phyloP scores from a whole-genome alignment of 2,888 invertebrate species.

The Caenorhabditis sinica region DNA sequence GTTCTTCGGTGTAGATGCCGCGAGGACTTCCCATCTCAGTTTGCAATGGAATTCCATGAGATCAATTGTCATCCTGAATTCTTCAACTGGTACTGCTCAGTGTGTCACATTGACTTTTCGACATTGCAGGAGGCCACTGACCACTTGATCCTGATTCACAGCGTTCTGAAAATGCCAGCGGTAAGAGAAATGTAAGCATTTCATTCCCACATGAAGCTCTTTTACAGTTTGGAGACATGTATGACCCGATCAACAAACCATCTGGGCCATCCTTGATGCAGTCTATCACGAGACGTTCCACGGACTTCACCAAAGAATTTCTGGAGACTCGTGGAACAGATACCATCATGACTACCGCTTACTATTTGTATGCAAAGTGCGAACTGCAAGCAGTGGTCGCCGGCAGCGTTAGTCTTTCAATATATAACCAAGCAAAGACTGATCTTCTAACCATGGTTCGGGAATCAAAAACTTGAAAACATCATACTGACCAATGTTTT shows the following conservation, averaged over 20 bases:
- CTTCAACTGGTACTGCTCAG: slow-evolving; percentile 39
- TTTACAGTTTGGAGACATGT: slow-evolving; percentile 25
- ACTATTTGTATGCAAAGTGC: slow-evolving; percentile 39
- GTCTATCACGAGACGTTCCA: slow-evolving; percentile 13
- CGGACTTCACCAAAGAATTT: slow-evolving; percentile 33
- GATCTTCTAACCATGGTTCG: slow-evolving; percentile 19
- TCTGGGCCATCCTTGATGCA: slow-evolving; percentile 20
- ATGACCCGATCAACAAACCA: neutral
- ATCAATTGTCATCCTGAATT: slow-evolving; percentile 23
- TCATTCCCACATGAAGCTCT: neutral
- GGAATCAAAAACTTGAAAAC: neutral
- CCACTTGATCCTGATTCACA: slow-evolving; percentile 41
- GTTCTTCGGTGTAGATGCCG: slow-evolving; percentile 41
- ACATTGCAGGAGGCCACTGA: slow-evolving; percentile 40
- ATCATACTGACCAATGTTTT: neutral
- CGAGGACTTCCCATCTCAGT: slow-evolving; percentile 38
- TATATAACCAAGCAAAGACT: slow-evolving; percentile 41
- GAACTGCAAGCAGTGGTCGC: slow-evolving; percentile 41
- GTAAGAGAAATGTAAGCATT: slow-evolving; percentile 5
- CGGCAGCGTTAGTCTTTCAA: slow-evolving; percentile 14
- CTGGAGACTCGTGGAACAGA: slow-evolving; percentile 34
- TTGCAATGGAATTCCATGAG: slow-evolving; percentile 50
- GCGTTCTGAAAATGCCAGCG: slow-evolving; percentile 42
- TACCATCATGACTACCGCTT: slow-evolving; percentile 30
- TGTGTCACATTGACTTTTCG: slow-evolving; percentile 36